phyloP scores from a whole-genome alignment of 2,113 vertebrate genomes.

The Microtus oregoni region DNA sequence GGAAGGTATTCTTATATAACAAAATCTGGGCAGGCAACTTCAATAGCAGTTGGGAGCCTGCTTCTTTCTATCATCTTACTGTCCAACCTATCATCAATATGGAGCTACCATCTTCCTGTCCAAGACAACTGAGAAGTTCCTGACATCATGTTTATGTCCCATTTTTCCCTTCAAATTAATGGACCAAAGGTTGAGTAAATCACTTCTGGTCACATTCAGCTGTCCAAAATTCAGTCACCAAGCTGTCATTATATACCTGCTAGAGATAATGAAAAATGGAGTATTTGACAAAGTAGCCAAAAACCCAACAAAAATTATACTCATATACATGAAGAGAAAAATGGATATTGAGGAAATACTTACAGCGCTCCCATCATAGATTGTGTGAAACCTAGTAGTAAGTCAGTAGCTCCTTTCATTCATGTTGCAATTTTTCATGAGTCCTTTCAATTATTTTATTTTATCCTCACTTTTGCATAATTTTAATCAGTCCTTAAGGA shows the following conservation, averaged over 20 bases:
- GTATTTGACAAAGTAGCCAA: not conserved
- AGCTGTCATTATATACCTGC: not conserved
- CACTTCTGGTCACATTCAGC: not conserved
- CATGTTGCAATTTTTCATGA: not conserved
- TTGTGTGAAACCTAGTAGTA: not conserved
- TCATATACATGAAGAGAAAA: not conserved
- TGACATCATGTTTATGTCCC: not conserved
- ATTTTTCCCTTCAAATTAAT: conserved; percentile 41
- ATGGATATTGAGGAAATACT: not conserved
- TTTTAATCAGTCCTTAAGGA: conserved; percentile 24
- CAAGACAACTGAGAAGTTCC: not conserved
- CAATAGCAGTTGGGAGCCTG: not conserved
- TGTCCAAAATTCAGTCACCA: not conserved
- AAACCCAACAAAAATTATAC: not conserved
- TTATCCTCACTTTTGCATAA: not conserved
- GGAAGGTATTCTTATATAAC: not conserved
- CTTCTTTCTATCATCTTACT: not conserved
- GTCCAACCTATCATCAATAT: not conserved
- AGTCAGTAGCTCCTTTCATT: conserved; percentile 30
- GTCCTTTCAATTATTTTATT: conserved; percentile 39
- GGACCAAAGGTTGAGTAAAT: not conserved
- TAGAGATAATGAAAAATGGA: not conserved
- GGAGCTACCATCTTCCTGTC: not conserved
- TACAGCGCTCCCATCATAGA: not conserved
- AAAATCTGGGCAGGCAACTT: conserved; percentile 25